These are phyloP conservation scores for Palaemon carinicauda DNA, from an alignment of 1,140 invertebrate genomes.

Conservation along the genomic window DNA sequence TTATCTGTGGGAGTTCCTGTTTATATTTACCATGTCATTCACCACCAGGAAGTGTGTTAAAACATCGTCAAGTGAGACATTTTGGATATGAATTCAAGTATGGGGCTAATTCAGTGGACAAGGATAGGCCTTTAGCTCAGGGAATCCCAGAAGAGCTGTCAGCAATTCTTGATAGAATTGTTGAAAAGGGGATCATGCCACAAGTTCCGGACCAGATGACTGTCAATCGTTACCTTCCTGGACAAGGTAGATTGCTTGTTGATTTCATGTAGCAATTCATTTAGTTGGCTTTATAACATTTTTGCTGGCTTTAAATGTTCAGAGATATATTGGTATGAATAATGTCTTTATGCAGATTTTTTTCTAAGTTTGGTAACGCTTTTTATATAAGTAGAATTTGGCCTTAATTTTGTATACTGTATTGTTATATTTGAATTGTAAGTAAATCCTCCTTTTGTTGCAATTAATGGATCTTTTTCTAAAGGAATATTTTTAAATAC, in stretches of 20 bases:
- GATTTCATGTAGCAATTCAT: neutral
- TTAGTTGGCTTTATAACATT: neutral
- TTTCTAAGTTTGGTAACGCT: too few relatives aligned
- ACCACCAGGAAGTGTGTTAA: constrained; percentile 69
- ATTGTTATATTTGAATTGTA: too few relatives aligned
- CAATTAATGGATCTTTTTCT: too few relatives aligned
- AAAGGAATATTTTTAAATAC: too few relatives aligned
- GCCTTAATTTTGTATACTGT: too few relatives aligned
- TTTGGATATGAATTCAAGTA: constrained; percentile 95
- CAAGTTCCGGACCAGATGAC: constrained; percentile 87
- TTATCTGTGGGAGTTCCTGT: neutral
- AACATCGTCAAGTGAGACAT: constrained; percentile 89
- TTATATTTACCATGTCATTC: neutral
- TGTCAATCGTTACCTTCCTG: constrained; percentile 88
- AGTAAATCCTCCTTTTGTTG: too few relatives aligned
- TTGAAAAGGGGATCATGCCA: constrained; percentile 66
- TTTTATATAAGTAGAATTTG: too few relatives aligned
- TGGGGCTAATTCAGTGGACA: constrained; percentile 86
- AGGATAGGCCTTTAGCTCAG: constrained; percentile 72
- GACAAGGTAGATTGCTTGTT: constrained; percentile 76
- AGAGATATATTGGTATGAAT: too few relatives aligned
- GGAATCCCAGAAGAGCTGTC: constrained; percentile 77
- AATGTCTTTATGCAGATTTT: too few relatives aligned
- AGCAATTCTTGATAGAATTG: constrained; percentile 73
- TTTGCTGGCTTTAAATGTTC: neutral